Conservation (phyloP, 2,113 vertebrate species). For the Glaucidium brasilianum region DNA sequence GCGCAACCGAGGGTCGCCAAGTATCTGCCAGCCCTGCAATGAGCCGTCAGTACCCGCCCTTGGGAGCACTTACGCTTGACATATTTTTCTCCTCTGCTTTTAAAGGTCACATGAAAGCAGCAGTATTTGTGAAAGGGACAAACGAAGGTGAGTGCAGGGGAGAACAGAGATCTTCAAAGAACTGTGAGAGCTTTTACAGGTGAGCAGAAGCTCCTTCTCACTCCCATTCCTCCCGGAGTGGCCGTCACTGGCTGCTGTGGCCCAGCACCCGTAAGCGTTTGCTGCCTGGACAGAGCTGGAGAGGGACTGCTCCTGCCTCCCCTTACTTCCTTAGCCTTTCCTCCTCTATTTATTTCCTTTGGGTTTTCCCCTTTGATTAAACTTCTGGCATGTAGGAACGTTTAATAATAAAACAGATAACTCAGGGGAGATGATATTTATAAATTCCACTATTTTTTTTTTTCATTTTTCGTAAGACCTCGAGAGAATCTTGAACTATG, state of each 20-base stretch:
- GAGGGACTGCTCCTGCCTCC: neutral
- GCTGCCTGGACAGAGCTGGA: neutral
- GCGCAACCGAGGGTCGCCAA: neutral
- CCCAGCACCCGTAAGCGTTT: neutral
- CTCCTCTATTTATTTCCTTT: slow-evolving; percentile 41
- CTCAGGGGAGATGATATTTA: slow-evolving; percentile 55
- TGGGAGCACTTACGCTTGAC: neutral
- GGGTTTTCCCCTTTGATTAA: slow-evolving; percentile 62
- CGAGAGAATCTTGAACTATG: neutral
- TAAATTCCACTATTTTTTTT: neutral
- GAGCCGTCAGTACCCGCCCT: slow-evolving; percentile 16
- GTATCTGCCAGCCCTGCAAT: slow-evolving; percentile 13
- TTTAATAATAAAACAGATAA: slow-evolving; percentile 53
- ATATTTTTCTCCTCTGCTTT: neutral
- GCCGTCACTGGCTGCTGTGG: fast-evolving
- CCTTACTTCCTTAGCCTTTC: slow-evolving; percentile 16
- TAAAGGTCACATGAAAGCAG: neutral
- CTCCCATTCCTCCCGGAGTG: neutral
- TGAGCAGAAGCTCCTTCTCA: neutral
- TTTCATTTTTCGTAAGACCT: neutral
- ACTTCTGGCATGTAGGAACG: slow-evolving; percentile 19
- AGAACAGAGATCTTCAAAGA: neutral
- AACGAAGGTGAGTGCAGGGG: neutral
- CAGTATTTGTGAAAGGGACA: neutral
- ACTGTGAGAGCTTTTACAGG: neutral